Base-by-base conservation (phyloP, 2,113 vertebrate species). In the Zapornia atra region DNA sequence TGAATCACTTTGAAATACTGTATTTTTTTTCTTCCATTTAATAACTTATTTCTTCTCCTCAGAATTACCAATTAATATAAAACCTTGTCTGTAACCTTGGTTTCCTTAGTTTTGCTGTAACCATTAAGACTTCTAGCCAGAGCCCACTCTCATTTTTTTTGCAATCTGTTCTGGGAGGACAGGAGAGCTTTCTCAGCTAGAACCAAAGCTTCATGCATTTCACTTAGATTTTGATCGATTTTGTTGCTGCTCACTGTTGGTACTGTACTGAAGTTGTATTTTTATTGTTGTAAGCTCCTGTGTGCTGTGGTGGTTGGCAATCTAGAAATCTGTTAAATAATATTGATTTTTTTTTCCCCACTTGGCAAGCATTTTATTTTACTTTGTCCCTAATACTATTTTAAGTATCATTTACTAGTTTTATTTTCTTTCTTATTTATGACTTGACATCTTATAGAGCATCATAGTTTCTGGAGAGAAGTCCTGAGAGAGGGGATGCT, bases 301-400 rank as follows among this genome's bases (percentile, higher is more conserved):
- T 84, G 86, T 82, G 91, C 88, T 87, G 50, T 87, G 77, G 73
- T 95, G 88, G 65, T 77, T 96, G 83, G 95, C 96, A 97, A 94
- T 96, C 86, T 82, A 89, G 59, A 96, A 94, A 89, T 38, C 91
- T 89, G 90, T 96, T 97, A 97, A 96, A 96, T 94, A 92, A 97
- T 95, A 97, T 96, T 94, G 96, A 96, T 94, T 95, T 90, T 10
- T 63, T n/a, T 70, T 53, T 5, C 5, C 5, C 53, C 40, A 54
- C 80, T 94, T 93, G 91, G 77, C 94, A 94, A 95, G 81, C 59
- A 59, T 93, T 90, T 95, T 82, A 76, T 94, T 96, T 89, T 86
- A 65, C 81, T 87, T 48, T 51, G 11, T 88, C 64, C 86, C 42
- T 92, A 91, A 94, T 91, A 69, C 86, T 94, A 63, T 92, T 94